Base-by-base conservation (phyloP, 2,888 invertebrate genomes). In the Vanessa cardui region DNA sequence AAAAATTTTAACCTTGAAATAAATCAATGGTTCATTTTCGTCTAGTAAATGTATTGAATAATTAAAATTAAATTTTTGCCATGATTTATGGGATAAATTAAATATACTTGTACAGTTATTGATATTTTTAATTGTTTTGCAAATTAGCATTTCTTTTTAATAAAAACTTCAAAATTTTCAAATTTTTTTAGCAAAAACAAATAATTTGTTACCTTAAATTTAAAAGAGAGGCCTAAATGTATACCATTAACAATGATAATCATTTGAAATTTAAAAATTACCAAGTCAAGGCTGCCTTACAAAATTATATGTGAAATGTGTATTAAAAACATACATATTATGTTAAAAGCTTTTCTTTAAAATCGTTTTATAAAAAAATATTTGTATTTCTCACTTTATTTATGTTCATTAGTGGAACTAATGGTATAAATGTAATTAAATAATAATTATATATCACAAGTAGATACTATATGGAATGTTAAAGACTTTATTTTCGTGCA, bases 401-500 rank as follows among this genome's bases (percentile, higher is more conserved):
- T 45, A 54, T 52, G 52, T 54, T 33, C 60, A 60, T 54, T 65
- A 65, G 65, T 65, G 16, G 52, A 46, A 65, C 64, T 64, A 64
- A 64, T 64, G 65, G 18, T 33, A 31, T 58, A 26, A 33, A 58
- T 58, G 33, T 54, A 44, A 39, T 61, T 39, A 21, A 59, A 59
- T 59, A n/a, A 47, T 65, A 66, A 56, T 61, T 52, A 56, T 61
- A 66, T 66, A 62, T 66, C 66, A 69, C 69, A 64, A 68, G 60
- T 60, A 60, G 63, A 44, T 39, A 59, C 79, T 80, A 78, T 83
- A 84, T 87, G 83, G 81, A 87, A 83, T 84, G 83, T 87, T 87
- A 78, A 83, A 83, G 80, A 85, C 82, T 83, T 67, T 85, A 82
- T 85, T 85, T 83, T 86, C 83, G 82, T 86, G 85, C 81, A 85